These are phyloP conservation scores for Spisula subtruncata DNA, from an alignment of 2,888 invertebrate species.

Conservation along the genomic window DNA sequence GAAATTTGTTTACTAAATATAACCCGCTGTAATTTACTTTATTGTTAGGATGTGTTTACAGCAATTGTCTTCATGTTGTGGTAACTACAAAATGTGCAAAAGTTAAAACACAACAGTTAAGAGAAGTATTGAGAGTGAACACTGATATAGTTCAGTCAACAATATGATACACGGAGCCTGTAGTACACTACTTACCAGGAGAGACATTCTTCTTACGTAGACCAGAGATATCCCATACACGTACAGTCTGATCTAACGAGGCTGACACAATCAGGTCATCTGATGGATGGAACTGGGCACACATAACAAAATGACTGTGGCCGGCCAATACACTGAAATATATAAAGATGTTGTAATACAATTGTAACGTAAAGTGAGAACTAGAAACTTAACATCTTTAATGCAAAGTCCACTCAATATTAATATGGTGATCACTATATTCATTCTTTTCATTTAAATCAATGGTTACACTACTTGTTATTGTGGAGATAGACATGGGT, in stretches of 20 bases:
- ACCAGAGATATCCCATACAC: conserved; percentile 99
- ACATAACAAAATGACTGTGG: conserved; percentile 99
- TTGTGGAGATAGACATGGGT: too few species aligned
- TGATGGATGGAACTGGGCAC: conserved; percentile 98
- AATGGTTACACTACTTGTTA: too few species aligned
- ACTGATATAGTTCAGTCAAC: not conserved
- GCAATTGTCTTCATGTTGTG: too few species aligned
- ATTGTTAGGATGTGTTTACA: too few species aligned
- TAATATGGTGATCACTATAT: too few species aligned
- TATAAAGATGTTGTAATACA: not conserved
- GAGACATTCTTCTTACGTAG: conserved; percentile 98
- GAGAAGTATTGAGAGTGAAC: not conserved
- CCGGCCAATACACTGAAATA: conserved; percentile 90
- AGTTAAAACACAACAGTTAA: not conserved
- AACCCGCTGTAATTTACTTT: too few species aligned
- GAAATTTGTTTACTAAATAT: too few species aligned
- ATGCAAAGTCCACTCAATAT: too few species aligned
- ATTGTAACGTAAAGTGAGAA: not conserved
- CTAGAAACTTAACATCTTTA: too few species aligned
- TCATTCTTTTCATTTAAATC: too few species aligned
- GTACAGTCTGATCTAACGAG: conserved; percentile 98
- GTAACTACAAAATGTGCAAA: not conserved
- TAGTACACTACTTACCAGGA: conserved; percentile 89
- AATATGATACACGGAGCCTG: not conserved
- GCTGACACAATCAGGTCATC: conserved; percentile 99